Conservation (phyloP, 2,888 invertebrate species). For the Eupeodes luniger region DNA sequence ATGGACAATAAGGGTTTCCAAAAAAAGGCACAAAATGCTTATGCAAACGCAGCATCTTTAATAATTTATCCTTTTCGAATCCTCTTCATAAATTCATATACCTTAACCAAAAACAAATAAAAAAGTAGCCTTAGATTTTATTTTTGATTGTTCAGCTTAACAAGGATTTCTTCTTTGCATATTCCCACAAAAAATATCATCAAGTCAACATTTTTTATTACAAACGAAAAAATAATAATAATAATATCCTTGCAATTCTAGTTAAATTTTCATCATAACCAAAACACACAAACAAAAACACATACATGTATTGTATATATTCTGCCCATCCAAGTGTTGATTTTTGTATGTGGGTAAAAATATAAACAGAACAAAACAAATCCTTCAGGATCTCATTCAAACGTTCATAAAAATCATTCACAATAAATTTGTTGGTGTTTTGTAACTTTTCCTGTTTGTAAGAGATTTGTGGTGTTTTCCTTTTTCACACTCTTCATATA, state of each 20-base stretch:
- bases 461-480: conserved; percentile 18
- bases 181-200: conserved; percentile 29
- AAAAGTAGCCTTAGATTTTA: not conserved
- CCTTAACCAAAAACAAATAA: not conserved
- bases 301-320: not conserved
- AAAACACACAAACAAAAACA: conserved; percentile 40
- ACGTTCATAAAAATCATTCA: conserved; percentile 60
- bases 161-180: conserved; percentile 57
- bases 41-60: not conserved
- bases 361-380: not conserved
- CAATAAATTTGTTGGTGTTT: conserved; percentile 54
- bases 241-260: conserved; percentile 51
- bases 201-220: conserved; percentile 20
- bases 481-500: conserved; percentile 2
- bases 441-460: conserved; percentile 43
- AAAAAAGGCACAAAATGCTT: not conserved
- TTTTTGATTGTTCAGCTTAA: conserved; percentile 74
- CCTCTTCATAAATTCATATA: not conserved
- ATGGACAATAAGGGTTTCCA: not conserved
- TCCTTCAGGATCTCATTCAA: conserved; percentile 54
- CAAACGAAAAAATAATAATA: conserved; percentile 19
- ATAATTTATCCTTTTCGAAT: not conserved
- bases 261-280: conserved; percentile 33
- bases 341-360: not conserved
- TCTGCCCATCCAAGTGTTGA: conserved; percentile 1